These are phyloP conservation scores for Zoroaster sp. DNA, from an alignment of 53 echinoderm and acorn worm genomes.

Conservation along the genomic window DNA sequence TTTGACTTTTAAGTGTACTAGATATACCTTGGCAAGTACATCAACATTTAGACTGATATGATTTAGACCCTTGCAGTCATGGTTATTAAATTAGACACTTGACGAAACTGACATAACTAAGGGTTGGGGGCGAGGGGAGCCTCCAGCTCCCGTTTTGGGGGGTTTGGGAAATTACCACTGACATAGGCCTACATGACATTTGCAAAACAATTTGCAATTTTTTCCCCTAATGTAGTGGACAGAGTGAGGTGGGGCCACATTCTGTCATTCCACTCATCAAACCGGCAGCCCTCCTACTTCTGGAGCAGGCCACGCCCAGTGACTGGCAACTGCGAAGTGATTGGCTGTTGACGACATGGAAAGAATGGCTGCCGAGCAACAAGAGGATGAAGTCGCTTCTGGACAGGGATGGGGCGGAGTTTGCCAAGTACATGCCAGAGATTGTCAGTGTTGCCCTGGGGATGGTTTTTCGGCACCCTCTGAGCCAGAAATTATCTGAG, in stretches of 20 bases:
- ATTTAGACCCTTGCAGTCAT: too few relatives aligned
- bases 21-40: too few relatives aligned
- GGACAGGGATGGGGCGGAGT: not conserved
- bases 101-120: too few relatives aligned
- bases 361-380: not conserved
- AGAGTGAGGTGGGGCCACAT: not conserved
- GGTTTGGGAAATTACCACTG: too few relatives aligned
- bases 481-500: conserved; percentile 32
- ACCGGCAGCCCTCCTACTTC: conserved; percentile 48
- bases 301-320: conserved; percentile 68
- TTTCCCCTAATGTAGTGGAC: not conserved
- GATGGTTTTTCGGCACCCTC: conserved; percentile 49
- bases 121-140: too few relatives aligned
- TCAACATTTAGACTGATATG: too few relatives aligned
- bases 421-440: conserved; percentile 51
- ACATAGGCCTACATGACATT: too few relatives aligned
- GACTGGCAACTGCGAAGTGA: conserved; percentile 73
- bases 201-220: too few relatives aligned
- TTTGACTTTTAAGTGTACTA: too few relatives aligned
- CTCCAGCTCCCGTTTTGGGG: too few relatives aligned
- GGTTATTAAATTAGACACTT: too few relatives aligned
- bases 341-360: conserved; percentile 65
- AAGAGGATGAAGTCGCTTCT: not conserved
- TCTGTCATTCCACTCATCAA: conserved; percentile 42
- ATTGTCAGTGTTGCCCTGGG: conserved; percentile 20